Conservation (phyloP, 2,113 vertebrate genomes). For the Probosciger aterrimus region DNA sequence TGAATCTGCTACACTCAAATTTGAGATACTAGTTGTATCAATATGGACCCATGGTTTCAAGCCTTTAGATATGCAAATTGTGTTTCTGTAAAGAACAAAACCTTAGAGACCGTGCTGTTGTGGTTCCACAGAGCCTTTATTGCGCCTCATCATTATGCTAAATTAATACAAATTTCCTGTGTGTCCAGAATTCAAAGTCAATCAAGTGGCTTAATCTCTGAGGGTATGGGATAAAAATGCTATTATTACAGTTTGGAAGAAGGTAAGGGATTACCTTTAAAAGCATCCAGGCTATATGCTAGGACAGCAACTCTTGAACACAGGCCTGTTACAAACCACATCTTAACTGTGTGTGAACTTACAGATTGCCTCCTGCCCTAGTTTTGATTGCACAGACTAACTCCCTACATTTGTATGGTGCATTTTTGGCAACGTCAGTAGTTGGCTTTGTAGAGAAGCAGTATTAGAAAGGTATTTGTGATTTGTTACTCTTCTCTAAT, state of each 20-base stretch:
- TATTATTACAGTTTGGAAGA: constrained; percentile 52
- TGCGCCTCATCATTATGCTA: constrained; percentile 66
- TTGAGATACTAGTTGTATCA: constrained; percentile 70
- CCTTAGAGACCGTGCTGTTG: constrained; percentile 54
- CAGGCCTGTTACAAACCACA: background rate
- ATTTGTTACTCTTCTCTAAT: constrained; percentile 52
- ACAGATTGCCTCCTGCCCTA: constrained; percentile 10
- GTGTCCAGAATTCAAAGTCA: constrained; percentile 70
- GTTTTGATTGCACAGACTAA: background rate
- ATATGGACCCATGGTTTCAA: constrained; percentile 68
- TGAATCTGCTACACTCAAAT: constrained; percentile 65
- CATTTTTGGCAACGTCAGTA: background rate
- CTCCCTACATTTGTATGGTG: background rate
- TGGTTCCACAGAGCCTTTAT: constrained; percentile 51
- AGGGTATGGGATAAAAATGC: constrained; percentile 52
- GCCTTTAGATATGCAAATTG: constrained; percentile 66
- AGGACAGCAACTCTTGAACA: constrained; percentile 41
- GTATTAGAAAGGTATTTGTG: constrained; percentile 43
- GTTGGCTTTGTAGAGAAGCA: background rate
- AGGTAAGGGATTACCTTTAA: constrained; percentile 49
- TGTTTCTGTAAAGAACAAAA: constrained; percentile 59
- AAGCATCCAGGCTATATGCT: constrained; percentile 12
- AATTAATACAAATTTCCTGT: constrained; percentile 71
- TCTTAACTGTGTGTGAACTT: constrained; percentile 2
- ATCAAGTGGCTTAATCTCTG: constrained; percentile 62